These are phyloP conservation scores for Amphilophus citrinellus DNA, from an alignment of 2,113 vertebrate species.

Conservation along the genomic window DNA sequence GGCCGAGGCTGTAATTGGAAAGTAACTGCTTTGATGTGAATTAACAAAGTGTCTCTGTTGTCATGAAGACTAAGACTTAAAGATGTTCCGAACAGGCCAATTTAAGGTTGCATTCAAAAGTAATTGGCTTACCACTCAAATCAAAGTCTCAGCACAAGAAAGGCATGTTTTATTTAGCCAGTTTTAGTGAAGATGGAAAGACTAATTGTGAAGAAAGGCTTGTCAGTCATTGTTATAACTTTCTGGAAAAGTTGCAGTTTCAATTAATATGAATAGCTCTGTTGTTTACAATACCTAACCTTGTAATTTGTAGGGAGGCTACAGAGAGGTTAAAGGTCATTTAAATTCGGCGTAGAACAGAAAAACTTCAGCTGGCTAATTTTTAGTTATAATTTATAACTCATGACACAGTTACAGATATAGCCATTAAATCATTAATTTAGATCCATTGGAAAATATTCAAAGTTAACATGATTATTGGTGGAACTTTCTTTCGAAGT, in stretches of 20 bases:
- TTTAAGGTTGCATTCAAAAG: slow-evolving; percentile 44
- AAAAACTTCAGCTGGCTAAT: not conserved
- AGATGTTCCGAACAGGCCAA: slow-evolving; percentile 52
- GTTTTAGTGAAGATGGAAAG: slow-evolving; percentile 27
- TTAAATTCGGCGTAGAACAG: not conserved
- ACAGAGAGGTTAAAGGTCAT: slow-evolving; percentile 10
- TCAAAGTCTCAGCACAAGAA: slow-evolving; percentile 34
- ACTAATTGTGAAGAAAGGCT: slow-evolving; percentile 33
- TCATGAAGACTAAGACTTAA: slow-evolving; percentile 39
- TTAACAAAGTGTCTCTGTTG: slow-evolving; percentile 56
- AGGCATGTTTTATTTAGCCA: slow-evolving; percentile 43
- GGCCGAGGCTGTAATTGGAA: slow-evolving; percentile 58
- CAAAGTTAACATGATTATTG: not conserved
- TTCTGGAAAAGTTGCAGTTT: slow-evolving; percentile 2
- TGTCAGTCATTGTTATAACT: slow-evolving; percentile 14
- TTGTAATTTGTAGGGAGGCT: not conserved
- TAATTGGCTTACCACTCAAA: slow-evolving; percentile 60
- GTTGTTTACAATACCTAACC: not conserved
- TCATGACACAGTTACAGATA: not conserved
- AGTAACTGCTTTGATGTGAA: slow-evolving; percentile 68
- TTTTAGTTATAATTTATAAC: not conserved
- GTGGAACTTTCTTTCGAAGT: not conserved
- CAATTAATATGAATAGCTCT: not conserved
- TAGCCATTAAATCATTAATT: not conserved
- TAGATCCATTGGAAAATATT: not conserved